Evolutionary conservation across 2,113 vertebrate species (phyloP).

Genomic region (Puntigrus tetrazona): DNA sequence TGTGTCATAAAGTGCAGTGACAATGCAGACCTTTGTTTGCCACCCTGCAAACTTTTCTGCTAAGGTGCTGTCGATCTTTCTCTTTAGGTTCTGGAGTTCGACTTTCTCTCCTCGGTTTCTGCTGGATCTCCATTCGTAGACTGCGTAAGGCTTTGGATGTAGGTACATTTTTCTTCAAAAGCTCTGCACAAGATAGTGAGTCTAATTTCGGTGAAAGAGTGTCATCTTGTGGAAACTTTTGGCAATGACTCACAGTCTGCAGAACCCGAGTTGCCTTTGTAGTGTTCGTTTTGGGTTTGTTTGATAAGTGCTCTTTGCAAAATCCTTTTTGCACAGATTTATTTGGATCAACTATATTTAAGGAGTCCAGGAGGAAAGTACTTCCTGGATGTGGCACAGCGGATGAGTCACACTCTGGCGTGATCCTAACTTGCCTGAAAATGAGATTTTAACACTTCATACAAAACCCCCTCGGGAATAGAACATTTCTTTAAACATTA

Average conservation of each 20-base stretch:
- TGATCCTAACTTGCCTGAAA: not conserved
- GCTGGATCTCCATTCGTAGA: conserved; percentile 40
- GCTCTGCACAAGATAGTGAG: not conserved
- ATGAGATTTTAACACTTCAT: not conserved
- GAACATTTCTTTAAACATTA: too few relatives aligned
- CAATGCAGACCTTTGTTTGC: conserved; percentile 47
- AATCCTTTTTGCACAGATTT: not conserved
- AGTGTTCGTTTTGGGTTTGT: not conserved
- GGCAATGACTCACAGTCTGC: not conserved
- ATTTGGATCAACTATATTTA: not conserved
- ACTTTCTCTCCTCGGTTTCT: conserved; percentile 29
- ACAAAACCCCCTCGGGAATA: too few relatives aligned
- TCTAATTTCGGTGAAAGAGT: not conserved
- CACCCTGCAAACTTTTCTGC: conserved; percentile 49
- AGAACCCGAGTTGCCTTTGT: not conserved
- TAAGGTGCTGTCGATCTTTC: conserved; percentile 8
- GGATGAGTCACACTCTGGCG: not conserved
- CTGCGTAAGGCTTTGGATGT: conserved; percentile 26
- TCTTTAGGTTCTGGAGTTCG: not conserved
- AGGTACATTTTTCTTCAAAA: conserved; percentile 38
- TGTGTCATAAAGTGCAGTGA: not conserved
- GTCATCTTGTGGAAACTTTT: conserved; percentile 27
- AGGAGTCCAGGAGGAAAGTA: not conserved
- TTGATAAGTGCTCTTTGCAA: not conserved
- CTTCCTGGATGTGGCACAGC: not conserved